Conservation (phyloP, 2,797 vertebrate species). For the Crenuchus spilurus region DNA sequence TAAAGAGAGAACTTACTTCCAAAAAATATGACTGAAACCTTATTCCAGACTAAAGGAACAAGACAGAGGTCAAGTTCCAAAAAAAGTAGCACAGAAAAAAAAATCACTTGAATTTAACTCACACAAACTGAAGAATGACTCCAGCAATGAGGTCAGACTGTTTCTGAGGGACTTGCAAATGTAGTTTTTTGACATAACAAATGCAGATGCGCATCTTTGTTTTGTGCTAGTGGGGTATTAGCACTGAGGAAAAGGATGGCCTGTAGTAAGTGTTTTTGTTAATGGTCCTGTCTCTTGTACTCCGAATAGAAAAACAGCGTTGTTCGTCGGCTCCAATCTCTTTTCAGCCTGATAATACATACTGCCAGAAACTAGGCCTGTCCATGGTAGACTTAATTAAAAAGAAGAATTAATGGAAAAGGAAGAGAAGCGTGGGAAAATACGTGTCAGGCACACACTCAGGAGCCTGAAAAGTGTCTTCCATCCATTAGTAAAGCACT, state of each 20-base stretch:
- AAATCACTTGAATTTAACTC: conserved; percentile 39
- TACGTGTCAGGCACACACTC: conserved; percentile 30
- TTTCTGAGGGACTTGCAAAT: conserved; percentile 26
- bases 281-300: conserved; percentile 41
- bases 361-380: conserved; percentile 76
- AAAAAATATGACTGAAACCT: no score
- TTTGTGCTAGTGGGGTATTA: conserved; percentile 22
- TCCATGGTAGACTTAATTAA: conserved; percentile 84
- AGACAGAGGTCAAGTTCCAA: neutral
- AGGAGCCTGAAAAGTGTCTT: conserved; percentile 18
- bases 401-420: conserved; percentile 82
- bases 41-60: neutral
- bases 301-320: conserved; percentile 45
- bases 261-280: conserved; percentile 38
- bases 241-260: conserved; percentile 31
- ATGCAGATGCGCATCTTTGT: conserved; percentile 23
- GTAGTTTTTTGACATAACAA: conserved; percentile 60
- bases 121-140: conserved; percentile 38
- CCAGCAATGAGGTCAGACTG: conserved; percentile 41
- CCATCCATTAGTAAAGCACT: conserved; percentile 35
- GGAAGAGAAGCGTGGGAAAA: conserved; percentile 59
- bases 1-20: no score
- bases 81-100: neutral
- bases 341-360: conserved; percentile 49
- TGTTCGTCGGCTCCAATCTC: conserved; percentile 35